Conservation (phyloP, 2,113 vertebrate genomes). For the Stigmatopora argus region DNA sequence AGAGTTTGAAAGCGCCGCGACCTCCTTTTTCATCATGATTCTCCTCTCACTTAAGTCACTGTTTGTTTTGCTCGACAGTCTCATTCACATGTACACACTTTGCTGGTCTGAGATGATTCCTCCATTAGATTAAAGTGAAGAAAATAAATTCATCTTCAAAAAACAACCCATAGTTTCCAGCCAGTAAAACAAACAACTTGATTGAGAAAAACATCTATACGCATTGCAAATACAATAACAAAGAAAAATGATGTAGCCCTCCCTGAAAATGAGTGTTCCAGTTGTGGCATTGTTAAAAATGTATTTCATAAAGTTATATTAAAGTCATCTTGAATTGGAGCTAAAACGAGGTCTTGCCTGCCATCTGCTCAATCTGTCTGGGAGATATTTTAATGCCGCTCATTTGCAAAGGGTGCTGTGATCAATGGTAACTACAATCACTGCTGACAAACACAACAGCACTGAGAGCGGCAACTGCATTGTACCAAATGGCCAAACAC, state of each 20-base stretch:
- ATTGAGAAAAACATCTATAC: conserved; percentile 27
- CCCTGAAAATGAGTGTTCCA: conserved; percentile 28
- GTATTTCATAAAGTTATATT: conserved; percentile 55
- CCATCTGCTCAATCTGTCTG: conserved; percentile 37
- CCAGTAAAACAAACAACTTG: conserved; percentile 22
- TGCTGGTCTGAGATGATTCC: conserved; percentile 8
- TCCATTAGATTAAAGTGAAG: conserved; percentile 46
- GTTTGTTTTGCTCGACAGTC: conserved; percentile 7
- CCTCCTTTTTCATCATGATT: not conserved
- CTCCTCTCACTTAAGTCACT: not conserved
- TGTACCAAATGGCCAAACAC: conserved; percentile 25
- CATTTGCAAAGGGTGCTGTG: conserved; percentile 23
- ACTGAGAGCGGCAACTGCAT: conserved; percentile 40
- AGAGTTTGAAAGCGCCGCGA: not conserved
- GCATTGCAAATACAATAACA: conserved; percentile 44
- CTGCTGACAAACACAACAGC: conserved; percentile 32
- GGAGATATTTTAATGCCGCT: conserved; percentile 28
- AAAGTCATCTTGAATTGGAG: conserved; percentile 37
- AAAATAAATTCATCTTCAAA: conserved; percentile 34
- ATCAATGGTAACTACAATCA: conserved; percentile 46
- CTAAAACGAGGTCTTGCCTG: conserved; percentile 22
- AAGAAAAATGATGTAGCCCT: conserved; percentile 27
- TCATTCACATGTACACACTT: not conserved
- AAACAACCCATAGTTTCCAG: conserved; percentile 6
- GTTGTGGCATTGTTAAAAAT: conserved; percentile 18